These are phyloP conservation scores for rabbit (Oryctolagus cuniculus) DNA, from an alignment of 2,113 vertebrate genomes.

Conservation along the genomic window mOryCun1.1 NC_091434.1:23813001-23813500, in stretches of 20 bases:
- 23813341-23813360: not conserved
- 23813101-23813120: not conserved
- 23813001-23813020: too few relatives aligned
- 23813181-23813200: not conserved
- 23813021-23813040: too few relatives aligned
- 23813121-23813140: not conserved
- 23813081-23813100: not conserved
- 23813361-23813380: not conserved
- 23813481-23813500: not conserved
- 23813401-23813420: not conserved
- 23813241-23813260: not conserved
- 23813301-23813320: not conserved
- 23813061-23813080: too few relatives aligned
- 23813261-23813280: constrained; percentile 36
- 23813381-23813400: not conserved
- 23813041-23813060: too few relatives aligned
- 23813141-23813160: not conserved
- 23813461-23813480: not conserved
- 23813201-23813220: not conserved
- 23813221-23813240: constrained; percentile 6
- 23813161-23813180: not conserved
- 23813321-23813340: not conserved
- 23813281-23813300: not conserved
- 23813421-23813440: not conserved
- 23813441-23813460: not conserved